phyloP scores from a whole-genome alignment of 2,113 vertebrate genomes.

The Rhinopomastus cyanomelas region DNA sequence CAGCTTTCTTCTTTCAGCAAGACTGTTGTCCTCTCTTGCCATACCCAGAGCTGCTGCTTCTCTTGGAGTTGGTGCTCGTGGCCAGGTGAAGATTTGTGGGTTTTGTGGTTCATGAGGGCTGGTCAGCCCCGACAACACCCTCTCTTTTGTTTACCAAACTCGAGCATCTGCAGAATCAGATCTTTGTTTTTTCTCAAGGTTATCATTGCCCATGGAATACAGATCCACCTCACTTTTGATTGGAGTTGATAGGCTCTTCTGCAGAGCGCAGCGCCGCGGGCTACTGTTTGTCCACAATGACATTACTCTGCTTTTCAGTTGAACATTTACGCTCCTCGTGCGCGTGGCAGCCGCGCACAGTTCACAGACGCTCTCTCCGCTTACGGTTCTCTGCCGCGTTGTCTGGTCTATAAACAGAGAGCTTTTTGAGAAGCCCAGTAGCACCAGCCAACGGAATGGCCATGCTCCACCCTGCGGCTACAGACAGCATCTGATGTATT shows the following conservation, averaged over 20 bases:
- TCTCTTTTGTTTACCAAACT: neutral
- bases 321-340: neutral
- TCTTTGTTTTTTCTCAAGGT: neutral
- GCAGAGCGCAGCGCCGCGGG: neutral
- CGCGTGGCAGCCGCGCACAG: neutral
- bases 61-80: neutral
- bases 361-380: neutral
- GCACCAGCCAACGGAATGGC: neutral
- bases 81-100: neutral
- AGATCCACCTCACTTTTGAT: neutral
- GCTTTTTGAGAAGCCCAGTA: neutral
- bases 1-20: neutral
- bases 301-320: neutral
- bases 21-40: neutral
- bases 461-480: neutral
- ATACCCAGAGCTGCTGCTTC: neutral
- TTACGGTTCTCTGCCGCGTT: neutral
- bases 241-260: neutral
- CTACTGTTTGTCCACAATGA: neutral
- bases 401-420: neutral
- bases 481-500: neutral
- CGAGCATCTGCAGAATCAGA: neutral
- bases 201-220: neutral
- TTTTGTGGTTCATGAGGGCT: fast-evolving
- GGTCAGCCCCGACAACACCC: neutral